These are phyloP conservation scores for Harpalus rubripes DNA, from an alignment of 2,888 invertebrate species.

Conservation along the genomic window DNA sequence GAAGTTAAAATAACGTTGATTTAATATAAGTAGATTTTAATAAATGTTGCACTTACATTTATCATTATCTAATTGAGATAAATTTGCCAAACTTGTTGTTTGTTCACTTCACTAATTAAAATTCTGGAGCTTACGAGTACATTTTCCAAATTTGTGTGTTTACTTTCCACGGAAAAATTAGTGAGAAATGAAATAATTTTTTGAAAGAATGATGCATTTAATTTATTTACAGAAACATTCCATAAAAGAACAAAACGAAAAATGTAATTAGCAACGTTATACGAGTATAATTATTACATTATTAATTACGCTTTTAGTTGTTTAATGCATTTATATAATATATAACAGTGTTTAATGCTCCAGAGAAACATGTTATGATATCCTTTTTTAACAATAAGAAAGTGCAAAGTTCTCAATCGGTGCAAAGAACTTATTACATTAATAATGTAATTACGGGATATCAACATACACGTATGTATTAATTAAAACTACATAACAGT, in stretches of 20 bases:
- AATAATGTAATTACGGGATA: too few species aligned
- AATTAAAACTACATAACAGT: too few species aligned
- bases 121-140: not conserved
- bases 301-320: too few species aligned
- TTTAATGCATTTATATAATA: too few species aligned
- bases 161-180: not conserved
- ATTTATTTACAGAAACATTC: not conserved
- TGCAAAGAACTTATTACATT: too few species aligned
- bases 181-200: not conserved
- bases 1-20: not conserved
- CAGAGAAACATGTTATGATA: too few species aligned
- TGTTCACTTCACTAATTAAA: constrained; percentile 15
- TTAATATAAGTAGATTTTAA: constrained; percentile 15
- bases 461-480: too few species aligned
- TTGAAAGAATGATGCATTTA: not conserved
- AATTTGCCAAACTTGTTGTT: not conserved
- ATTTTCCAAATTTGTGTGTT: not conserved
- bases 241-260: not conserved
- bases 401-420: too few species aligned
- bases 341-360: too few species aligned
- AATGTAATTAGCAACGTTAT: not conserved
- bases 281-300: not conserved
- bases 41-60: not conserved
- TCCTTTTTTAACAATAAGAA: too few species aligned
- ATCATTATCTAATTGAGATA: constrained; percentile 12